Evolutionary conservation across 2,888 invertebrate genomes (phyloP).

Genomic region (Xestia xanthographa): DNA sequence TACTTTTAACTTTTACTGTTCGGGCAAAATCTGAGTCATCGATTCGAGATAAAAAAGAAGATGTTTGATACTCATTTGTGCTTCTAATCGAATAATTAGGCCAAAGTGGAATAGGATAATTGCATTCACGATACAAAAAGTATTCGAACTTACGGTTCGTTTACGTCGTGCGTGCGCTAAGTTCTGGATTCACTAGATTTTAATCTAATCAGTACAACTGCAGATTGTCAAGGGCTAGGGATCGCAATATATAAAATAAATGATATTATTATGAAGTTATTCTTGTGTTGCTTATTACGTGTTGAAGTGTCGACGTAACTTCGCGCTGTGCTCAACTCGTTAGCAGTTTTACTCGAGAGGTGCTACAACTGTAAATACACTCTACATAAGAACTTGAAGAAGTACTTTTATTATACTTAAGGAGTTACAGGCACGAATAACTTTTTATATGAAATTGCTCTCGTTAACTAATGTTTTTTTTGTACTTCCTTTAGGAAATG

Average conservation of each 20-base stretch:
- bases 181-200: background rate
- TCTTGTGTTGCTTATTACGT: background rate
- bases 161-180: background rate
- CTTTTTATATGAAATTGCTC: background rate
- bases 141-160: background rate
- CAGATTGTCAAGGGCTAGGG: background rate
- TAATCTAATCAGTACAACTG: background rate
- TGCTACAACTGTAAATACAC: background rate
- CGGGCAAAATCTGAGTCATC: no score
- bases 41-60: no score
- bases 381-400: background rate
- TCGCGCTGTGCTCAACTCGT: constrained; percentile 5
- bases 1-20: no score
- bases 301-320: constrained; percentile 11
- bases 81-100: background rate
- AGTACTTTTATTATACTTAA: background rate
- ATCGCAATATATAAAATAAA: background rate
- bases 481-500: background rate
- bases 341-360: background rate
- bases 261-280: background rate
- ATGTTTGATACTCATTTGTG: background rate
- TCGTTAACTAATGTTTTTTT: background rate
- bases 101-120: background rate
- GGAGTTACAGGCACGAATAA: background rate
- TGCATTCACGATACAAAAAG: background rate